These are phyloP conservation scores for Premnoplex brunnescens DNA, from an alignment of 2,797 vertebrate genomes.

Conservation along the genomic window DNA sequence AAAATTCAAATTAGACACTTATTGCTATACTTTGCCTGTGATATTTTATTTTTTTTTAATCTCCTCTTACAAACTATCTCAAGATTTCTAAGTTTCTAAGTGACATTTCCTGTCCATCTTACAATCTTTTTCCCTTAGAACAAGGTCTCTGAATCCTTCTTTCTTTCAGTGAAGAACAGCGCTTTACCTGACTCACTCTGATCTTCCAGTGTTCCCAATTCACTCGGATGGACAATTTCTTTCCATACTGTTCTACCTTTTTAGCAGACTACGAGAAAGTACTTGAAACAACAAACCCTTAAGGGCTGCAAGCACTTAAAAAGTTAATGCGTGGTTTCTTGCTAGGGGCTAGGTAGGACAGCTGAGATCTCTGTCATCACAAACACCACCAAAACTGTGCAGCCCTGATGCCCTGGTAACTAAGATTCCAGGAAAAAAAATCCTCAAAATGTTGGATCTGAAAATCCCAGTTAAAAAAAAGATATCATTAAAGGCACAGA, in stretches of 20 bases:
- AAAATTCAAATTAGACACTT: slow-evolving; percentile 10
- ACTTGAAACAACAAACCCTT: slow-evolving; percentile 33
- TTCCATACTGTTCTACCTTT: slow-evolving; percentile 2
- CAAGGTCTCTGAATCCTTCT: slow-evolving; percentile 38
- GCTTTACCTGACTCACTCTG: slow-evolving; percentile 59
- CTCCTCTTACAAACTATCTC: slow-evolving; percentile 62
- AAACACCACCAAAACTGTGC: background rate
- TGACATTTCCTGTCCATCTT: slow-evolving; percentile 58
- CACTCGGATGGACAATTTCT: slow-evolving; percentile 68
- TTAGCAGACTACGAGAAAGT: slow-evolving; percentile 27
- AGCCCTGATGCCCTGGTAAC: background rate
- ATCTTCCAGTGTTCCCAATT: slow-evolving; percentile 67
- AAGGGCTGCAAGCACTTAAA: slow-evolving; percentile 47
- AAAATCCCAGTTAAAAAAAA: background rate
- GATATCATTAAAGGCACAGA: background rate
- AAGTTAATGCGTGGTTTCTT: slow-evolving; percentile 55
- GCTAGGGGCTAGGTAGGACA: background rate
- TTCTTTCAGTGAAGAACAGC: slow-evolving; percentile 46
- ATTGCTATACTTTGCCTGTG: background rate
- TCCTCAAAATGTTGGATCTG: background rate
- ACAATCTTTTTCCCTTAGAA: slow-evolving; percentile 51
- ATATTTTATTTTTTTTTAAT: slow-evolving; percentile 54
- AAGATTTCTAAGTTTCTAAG: slow-evolving; percentile 29
- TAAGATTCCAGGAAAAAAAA: background rate
- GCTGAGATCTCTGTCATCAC: background rate